Evolutionary conservation across 2,888 invertebrate species (phyloP), one percentile per base, ranked within the genome.

Genomic region (Laspeyria flexula): DNA sequence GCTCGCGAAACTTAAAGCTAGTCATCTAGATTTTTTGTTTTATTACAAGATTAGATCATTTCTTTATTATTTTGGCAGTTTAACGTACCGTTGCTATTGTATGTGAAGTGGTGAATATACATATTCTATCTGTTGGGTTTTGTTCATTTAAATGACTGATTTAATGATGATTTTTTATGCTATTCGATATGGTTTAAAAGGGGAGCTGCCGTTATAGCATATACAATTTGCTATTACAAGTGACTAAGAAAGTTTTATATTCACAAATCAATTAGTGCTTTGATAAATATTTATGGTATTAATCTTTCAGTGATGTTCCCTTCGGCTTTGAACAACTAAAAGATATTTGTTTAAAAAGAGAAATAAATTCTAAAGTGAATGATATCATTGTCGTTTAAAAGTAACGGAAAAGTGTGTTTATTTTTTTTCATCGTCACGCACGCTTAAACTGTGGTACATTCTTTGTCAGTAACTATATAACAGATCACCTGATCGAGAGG

Each of bases 1-100:
- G 61, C 55, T 55, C 46, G 47, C 45, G 29, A 61, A 65, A 49
- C 47, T 45, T 57, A 44, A 38, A 45, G 49, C 64, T 60, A 58
- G 65, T 55, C 60, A 65, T 62, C 65, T 58, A 52, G 51, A 58
- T 61, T 65, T 60, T 62, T 60, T 55, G 54, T 59, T 53, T 51
- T 57, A 49, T 55, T 56, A 42, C 31, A 31, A 57, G 65, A 68
- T 68, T 55, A 62, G 61, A 60, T 67, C 60, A 47, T 53, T 47
- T 53, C 38, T 57, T 66, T 56, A 61, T 60, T 69, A 58, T 61
- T 65, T 62, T 49, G 42, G 10, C 45, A 38, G 54, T 55, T 62
- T 46, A 47, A 37, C 47, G 43, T 43, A 48, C 53, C 44, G 61
- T 56, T 69, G 53, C 46, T 42, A 45, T 45, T 51, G 35, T 51